These are phyloP conservation scores for Limnephilus auricula DNA, from an alignment of 2,888 invertebrate species.

Conservation along the genomic window DNA sequence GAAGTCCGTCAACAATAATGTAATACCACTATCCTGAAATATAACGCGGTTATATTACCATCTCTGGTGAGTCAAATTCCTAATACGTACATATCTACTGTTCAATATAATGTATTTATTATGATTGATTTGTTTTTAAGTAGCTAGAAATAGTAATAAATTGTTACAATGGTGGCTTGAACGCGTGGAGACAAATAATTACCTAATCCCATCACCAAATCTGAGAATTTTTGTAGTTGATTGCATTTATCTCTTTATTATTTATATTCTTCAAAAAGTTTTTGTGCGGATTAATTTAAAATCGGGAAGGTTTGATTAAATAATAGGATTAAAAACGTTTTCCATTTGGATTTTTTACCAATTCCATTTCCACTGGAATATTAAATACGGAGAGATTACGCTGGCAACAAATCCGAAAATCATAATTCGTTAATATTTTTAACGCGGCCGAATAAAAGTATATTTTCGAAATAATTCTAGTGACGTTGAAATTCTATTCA, in stretches of 20 bases:
- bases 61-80: not conserved
- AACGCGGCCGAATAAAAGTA: not conserved
- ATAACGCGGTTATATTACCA: not conserved
- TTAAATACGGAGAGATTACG: not conserved
- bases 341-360: not conserved
- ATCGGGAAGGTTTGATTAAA: not conserved
- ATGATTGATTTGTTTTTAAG: not conserved
- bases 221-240: not conserved
- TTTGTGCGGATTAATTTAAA: not conserved
- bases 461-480: not conserved
- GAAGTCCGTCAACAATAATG: not conserved
- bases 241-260: not conserved
- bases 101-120: not conserved
- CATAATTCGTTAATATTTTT: not conserved
- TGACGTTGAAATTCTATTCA: not conserved
- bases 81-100: no score
- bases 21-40: not conserved
- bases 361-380: not conserved
- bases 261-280: not conserved
- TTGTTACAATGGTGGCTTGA: not conserved
- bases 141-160: not conserved
- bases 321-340: not conserved
- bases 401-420: not conserved
- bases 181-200: not conserved
- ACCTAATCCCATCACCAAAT: not conserved